Base-by-base conservation (phyloP, 2,888 invertebrate genomes). In the Drosophila picticornis region DNA sequence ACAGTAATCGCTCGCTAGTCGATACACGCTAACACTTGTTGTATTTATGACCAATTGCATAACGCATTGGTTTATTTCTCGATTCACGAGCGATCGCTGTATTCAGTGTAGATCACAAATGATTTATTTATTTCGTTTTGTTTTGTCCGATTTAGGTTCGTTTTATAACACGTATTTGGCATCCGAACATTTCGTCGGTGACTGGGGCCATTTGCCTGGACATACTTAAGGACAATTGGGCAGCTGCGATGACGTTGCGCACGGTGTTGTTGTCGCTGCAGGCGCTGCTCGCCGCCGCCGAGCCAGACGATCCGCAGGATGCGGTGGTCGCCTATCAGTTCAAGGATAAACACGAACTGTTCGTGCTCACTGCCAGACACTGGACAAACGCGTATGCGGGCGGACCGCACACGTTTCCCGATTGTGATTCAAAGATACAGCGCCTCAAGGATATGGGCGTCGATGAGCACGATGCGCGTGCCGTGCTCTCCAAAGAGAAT, bases 141-240 rank as follows among this genome's bases (percentile, higher is more conserved):
- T 22, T 53, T 36, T 32, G 19, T 13, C 29, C 2, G 25, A 16
- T 36, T 22, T 29, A 99, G 98, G 98, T 99, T 79, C 96, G 97
- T 83, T 99, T 99, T 94, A 95, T 97, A 83, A 99, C 99, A 76
- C 98, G 97, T 94, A 98, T 99, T 93, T 99, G 99, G 99, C 99
- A 99, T 94, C 99, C 99, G 63, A 99, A 99, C 94, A 99, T 99
- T 91, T 99, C 99, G 60, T 99, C 99, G 22, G 99, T 98, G 22
- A 99, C 99, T 0, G 98, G 98, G 67, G 99, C 98, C 58, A 99
- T 99, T 91, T 99, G 99, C 94, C 95, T 99, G 93, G 99, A 99
- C 94, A 99, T 99, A 91, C 94, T 99, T 67, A 99, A 99, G 95
- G 98, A 98, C 92, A 98, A 98, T 93, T 98, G 98, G 99, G 99